Conservation (phyloP, 2,113 vertebrate species). For the Coregonus clupeaformis region DNA sequence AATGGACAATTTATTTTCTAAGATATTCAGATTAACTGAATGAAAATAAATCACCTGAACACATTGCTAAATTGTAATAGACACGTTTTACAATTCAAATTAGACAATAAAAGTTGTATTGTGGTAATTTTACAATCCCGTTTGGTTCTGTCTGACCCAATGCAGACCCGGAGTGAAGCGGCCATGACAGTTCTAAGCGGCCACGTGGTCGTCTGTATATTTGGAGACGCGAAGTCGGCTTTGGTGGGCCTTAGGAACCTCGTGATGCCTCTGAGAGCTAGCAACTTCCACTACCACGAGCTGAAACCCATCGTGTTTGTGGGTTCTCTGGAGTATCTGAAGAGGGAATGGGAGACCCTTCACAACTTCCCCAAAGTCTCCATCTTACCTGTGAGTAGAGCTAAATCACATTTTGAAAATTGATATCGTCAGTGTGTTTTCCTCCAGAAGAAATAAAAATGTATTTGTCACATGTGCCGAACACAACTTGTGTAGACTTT, state of each 20-base stretch:
- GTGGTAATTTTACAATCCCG: not conserved
- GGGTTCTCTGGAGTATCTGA: constrained; percentile 95
- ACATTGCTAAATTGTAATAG: too few relatives aligned
- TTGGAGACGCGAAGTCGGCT: constrained; percentile 92
- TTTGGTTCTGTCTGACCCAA: too few relatives aligned
- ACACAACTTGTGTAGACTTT: too few relatives aligned
- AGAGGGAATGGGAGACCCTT: constrained; percentile 96
- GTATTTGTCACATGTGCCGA: too few relatives aligned
- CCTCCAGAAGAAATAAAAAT: not conserved
- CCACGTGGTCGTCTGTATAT: constrained; percentile 97
- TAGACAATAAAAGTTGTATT: not conserved
- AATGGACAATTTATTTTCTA: not conserved
- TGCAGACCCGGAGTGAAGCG: constrained; percentile 94
- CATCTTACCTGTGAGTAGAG: constrained; percentile 92
- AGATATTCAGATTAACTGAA: not conserved
- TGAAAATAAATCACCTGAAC: not conserved
- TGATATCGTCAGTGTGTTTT: not conserved
- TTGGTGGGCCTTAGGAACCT: constrained; percentile 95
- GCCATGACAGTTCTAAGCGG: constrained; percentile 98
- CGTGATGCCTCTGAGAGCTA: constrained; percentile 97
- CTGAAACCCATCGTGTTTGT: constrained; percentile 99
- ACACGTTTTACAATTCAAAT: too few relatives aligned
- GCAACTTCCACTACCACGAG: constrained; percentile 99
- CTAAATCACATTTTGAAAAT: not conserved
- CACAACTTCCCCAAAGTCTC: constrained; percentile 98